Evolutionary conservation across 2,888 invertebrate species (phyloP).

Genomic region (Drepanosiphum platanoidis): DNA sequence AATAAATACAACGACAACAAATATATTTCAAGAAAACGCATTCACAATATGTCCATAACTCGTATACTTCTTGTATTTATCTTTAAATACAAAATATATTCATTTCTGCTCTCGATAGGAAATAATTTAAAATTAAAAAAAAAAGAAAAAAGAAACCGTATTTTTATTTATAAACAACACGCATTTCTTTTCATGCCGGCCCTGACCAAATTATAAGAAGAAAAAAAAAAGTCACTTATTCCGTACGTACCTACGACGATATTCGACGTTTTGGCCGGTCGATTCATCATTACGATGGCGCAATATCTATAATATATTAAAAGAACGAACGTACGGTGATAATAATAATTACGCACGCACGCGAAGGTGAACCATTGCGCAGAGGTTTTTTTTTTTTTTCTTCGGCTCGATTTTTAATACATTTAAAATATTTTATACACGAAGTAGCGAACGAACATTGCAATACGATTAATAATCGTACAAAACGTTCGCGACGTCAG

Average conservation of each 20-base stretch:
- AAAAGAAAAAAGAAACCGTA: background rate
- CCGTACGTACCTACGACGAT: background rate
- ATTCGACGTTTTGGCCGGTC: slow-evolving; percentile 5
- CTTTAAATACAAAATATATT: background rate
- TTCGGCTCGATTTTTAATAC: background rate
- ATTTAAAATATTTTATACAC: background rate
- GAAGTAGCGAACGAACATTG: background rate
- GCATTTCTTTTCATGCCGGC: too few species aligned
- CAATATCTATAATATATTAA: background rate
- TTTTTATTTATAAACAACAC: background rate
- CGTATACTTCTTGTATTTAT: background rate
- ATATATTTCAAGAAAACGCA: background rate
- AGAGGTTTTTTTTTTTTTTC: background rate
- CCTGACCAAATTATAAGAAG: background rate
- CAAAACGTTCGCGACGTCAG: background rate
- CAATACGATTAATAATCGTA: background rate
- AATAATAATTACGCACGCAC: slow-evolving; percentile 11
- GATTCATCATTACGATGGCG: slow-evolving; percentile 24
- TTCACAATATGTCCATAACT: background rate
- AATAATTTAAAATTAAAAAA: background rate
- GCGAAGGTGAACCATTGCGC: slow-evolving; percentile 31
- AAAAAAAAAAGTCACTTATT: background rate
- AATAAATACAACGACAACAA: background rate
- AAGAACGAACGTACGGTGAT: background rate
- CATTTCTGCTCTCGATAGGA: background rate